Percentiles rank a stretch among this genome's conserved stretches.
These are phyloP conservation scores for Chrysodeixis includens DNA, from an alignment of 2,888 invertebrate genomes.

Conservation along the genomic window DNA sequence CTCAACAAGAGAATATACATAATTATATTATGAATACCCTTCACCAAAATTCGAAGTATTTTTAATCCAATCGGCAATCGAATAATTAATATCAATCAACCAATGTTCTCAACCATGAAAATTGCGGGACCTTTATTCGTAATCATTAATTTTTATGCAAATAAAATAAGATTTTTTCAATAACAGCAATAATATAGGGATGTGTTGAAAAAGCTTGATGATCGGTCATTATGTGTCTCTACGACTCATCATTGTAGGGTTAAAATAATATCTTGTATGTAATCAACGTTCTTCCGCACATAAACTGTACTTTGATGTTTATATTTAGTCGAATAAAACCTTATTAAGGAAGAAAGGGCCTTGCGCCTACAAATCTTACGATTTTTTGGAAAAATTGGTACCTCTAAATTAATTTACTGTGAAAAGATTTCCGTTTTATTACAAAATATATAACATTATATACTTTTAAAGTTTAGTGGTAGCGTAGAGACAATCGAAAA, in stretches of 20 bases:
- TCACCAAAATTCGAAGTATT: constrained; percentile 20
- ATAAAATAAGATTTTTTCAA: not conserved
- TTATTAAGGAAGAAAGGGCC: not conserved
- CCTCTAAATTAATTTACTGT: too few relatives aligned
- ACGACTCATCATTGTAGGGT: not conserved
- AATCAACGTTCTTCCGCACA: not conserved
- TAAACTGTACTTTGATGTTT: not conserved
- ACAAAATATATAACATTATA: too few relatives aligned
- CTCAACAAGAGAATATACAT: constrained; percentile 7
- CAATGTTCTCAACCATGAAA: constrained; percentile 39
- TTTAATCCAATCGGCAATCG: constrained; percentile 34
- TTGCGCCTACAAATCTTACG: not conserved
- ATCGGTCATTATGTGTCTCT: not conserved
- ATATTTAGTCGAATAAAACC: not conserved
- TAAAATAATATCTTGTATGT: not conserved
- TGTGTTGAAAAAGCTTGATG: not conserved
- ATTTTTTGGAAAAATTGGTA: too few relatives aligned
- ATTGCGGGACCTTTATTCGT: constrained; percentile 8
- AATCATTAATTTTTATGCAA: not conserved
- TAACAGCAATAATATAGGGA: not conserved
- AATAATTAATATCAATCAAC: constrained; percentile 57
- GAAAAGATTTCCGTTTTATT: too few relatives aligned
- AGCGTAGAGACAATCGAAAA: too few relatives aligned
- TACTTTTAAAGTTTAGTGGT: too few relatives aligned
- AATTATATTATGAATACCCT: too few relatives aligned